Evolutionary conservation across 2,888 invertebrate species (phyloP), one percentile per base, ranked within the genome.

Genomic region (Ditula angustiorana): DNA sequence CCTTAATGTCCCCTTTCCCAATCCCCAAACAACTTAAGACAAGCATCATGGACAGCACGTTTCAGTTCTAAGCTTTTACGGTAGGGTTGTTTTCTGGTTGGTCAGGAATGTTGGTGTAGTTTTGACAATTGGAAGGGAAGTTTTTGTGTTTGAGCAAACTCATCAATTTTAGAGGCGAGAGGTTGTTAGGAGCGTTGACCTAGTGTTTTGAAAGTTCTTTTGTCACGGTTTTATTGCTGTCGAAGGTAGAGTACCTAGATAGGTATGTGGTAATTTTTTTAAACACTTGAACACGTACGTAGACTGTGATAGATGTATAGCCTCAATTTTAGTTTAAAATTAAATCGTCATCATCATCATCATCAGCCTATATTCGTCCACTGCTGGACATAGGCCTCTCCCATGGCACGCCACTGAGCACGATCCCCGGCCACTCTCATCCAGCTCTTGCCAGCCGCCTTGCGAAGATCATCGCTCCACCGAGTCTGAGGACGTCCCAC

Each of bases 131-230:
- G 50, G 69, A 35, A 50, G 21, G 50, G 57, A 61, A 74, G 73
- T 79, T 83, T 83, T 79, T 78, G 74, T 77, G 76, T 77, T 82
- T 75, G 63, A 77, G 81, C 80, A 67, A 76, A 80, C 77, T 84
- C 82, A 82, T 82, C 79, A 67, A 74, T 81, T 83, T 79, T 70
- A 72, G 75, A 57, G 56, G 64, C 67, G 69, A 57, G 70, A 65
- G 74, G 76, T 70, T 76, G 74, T 80, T 79, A 79, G 74, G 80
- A 78, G 70, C 67, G 70, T 73, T 79, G 78, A 78, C 81, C 80
- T 72, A 75, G 73, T 76, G 77, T 75, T 76, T 75, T 77, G 73
- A 72, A 65, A 67, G 67, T 70, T 71, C 52, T 58, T 71, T 72
- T 74, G 74, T 58, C 46, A 52, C 52, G 55, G 26, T 44, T 23